Evolutionary conservation across 2,888 invertebrate genomes (phyloP).

Genomic region (Hirudinaria manillensis): DNA sequence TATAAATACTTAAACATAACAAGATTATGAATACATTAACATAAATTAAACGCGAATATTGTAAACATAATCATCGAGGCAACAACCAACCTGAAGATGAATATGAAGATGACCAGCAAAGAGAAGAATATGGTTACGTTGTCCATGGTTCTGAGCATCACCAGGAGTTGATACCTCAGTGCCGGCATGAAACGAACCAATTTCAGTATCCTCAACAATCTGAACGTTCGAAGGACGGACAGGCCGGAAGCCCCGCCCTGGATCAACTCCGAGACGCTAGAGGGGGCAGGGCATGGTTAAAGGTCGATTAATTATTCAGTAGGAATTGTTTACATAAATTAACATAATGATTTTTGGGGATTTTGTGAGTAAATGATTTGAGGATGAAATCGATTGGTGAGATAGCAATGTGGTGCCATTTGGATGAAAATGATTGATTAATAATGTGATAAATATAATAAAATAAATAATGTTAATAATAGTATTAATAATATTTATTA

Average conservation of each 20-base stretch:
- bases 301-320: too few relatives aligned
- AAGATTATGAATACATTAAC: neutral
- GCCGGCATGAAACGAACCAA: slow-evolving; percentile 95
- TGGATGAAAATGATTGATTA: too few relatives aligned
- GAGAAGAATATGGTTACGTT: slow-evolving; percentile 99
- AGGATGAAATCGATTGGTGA: too few relatives aligned
- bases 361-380: too few relatives aligned
- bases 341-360: too few relatives aligned
- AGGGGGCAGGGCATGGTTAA: too few relatives aligned
- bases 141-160: slow-evolving; percentile 99
- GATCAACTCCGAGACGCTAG: slow-evolving; percentile 59
- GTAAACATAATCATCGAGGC: neutral
- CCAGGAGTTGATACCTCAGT: slow-evolving; percentile 87
- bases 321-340: too few relatives aligned
- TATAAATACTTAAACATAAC: too few relatives aligned
- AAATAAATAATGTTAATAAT: too few relatives aligned
- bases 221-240: slow-evolving; percentile 92
- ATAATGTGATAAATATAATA: too few relatives aligned
- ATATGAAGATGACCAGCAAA: slow-evolving; percentile 93
- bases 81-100: slow-evolving; percentile 86
- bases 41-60: neutral
- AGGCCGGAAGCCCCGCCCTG: slow-evolving; percentile 78
- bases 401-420: too few relatives aligned
- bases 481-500: too few relatives aligned
- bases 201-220: slow-evolving; percentile 90